These are phyloP conservation scores for Ormyrus labotus DNA, from an alignment of 2,888 invertebrate species.

Conservation along the genomic window DNA sequence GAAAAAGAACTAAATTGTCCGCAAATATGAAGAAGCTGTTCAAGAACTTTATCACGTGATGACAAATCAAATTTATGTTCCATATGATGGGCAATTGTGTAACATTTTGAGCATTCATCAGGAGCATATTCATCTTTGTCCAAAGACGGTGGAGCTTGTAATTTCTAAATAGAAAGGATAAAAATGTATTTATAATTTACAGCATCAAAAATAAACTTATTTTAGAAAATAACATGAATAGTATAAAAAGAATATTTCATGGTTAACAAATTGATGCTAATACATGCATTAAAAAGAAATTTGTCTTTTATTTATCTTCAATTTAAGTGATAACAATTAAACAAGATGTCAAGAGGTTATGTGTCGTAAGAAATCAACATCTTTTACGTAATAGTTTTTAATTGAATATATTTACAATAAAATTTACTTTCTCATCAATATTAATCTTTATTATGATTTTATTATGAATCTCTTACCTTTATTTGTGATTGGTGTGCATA, in stretches of 20 bases:
- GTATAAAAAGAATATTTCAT: constrained; percentile 27
- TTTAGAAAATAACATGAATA: constrained; percentile 16
- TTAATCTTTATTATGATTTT: too few relatives aligned
- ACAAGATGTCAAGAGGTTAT: constrained; percentile 30
- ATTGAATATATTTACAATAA: neutral
- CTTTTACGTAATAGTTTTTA: constrained; percentile 10
- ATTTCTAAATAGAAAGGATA: constrained; percentile 19
- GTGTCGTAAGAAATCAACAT: constrained; percentile 1
- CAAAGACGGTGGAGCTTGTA: constrained; percentile 58
- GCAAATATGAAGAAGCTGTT: constrained; percentile 78
- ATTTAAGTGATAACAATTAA: constrained; percentile 13
- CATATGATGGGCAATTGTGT: constrained; percentile 70
- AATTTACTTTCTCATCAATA: too few relatives aligned
- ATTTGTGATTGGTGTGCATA: constrained; percentile 65
- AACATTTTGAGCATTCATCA: constrained; percentile 71
- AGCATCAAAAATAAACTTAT: constrained; percentile 7
- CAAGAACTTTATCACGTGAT: constrained; percentile 64
- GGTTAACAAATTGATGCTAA: constrained; percentile 33
- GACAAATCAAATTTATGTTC: constrained; percentile 66
- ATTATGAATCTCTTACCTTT: constrained; percentile 57
- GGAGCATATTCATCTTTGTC: constrained; percentile 70
- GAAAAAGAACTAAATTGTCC: constrained; percentile 84
- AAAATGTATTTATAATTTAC: neutral
- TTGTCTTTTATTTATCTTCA: constrained; percentile 17
- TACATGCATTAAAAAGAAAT: constrained; percentile 34